phyloP scores from a whole-genome alignment of 2,113 vertebrate genomes.

The Callipepla squamata region DNA sequence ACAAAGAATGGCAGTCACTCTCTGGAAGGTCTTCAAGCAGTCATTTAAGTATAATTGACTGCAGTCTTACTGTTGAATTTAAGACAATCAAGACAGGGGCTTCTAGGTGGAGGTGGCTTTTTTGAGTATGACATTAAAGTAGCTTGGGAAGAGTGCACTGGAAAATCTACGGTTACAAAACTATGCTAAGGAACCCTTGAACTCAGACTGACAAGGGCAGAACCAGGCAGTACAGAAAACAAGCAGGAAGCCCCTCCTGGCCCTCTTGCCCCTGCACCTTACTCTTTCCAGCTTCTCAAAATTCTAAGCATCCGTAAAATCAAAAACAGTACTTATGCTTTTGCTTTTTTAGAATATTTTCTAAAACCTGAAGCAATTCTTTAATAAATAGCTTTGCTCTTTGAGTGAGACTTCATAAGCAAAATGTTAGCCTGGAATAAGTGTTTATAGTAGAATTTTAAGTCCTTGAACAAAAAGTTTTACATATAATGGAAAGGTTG shows the following conservation, averaged over 20 bases:
- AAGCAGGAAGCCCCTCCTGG: accelerated
- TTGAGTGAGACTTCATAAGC: not conserved
- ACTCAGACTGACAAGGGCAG: not conserved
- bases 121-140: not conserved
- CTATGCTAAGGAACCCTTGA: not conserved
- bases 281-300: not conserved
- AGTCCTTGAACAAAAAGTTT: slow-evolving; percentile 3
- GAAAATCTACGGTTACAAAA: not conserved
- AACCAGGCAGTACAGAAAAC: not conserved
- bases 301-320: not conserved
- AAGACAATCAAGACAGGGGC: not conserved
- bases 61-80: not conserved
- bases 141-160: not conserved
- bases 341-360: not conserved
- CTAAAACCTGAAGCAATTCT: not conserved
- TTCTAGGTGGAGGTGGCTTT: not conserved
- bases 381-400: not conserved
- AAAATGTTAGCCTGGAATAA: not conserved
- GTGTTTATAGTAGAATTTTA: slow-evolving; percentile 22
- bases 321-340: not conserved
- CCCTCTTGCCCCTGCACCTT: not conserved
- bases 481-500: slow-evolving; percentile 35
- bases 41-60: not conserved
- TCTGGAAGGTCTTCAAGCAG: not conserved
- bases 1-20: accelerated